Percentiles rank a stretch among this genome's conserved stretches.
phyloP scores from a whole-genome alignment of 2,888 invertebrate species.

The Tortricodes alternella region DNA sequence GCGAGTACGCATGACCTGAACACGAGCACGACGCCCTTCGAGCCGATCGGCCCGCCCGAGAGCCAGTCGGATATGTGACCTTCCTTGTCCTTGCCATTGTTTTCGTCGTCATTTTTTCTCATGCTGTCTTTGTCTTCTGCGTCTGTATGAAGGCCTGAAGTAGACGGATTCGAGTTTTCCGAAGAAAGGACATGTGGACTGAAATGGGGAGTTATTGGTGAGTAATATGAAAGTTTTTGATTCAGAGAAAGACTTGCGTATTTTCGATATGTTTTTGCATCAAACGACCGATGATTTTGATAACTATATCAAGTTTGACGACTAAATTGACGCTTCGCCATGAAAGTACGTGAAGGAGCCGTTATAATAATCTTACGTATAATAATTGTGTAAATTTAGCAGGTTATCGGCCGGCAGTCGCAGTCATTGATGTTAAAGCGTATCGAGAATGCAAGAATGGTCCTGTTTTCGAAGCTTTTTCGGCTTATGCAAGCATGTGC shows the following conservation, averaged over 20 bases:
- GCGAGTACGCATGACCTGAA: conserved; percentile 86
- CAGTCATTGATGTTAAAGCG: too few relatives aligned
- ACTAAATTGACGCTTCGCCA: too few relatives aligned
- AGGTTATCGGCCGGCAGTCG: too few relatives aligned
- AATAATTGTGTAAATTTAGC: too few relatives aligned
- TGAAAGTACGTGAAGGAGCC: too few relatives aligned
- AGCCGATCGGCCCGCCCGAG: conserved; percentile 83
- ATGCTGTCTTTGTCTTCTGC: conserved; percentile 59
- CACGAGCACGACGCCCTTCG: conserved; percentile 85
- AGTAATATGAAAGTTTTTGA: background rate
- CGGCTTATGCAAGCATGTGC: too few relatives aligned
- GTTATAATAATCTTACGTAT: too few relatives aligned
- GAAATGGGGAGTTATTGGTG: conserved; percentile 37
- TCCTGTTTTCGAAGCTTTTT: background rate
- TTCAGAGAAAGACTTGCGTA: background rate
- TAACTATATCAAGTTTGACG: too few relatives aligned
- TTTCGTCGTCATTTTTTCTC: conserved; percentile 69
- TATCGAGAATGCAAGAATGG: too few relatives aligned
- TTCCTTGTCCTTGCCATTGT: conserved; percentile 57
- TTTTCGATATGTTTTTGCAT: background rate
- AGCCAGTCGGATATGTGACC: conserved; percentile 78
- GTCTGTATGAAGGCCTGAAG: conserved; percentile 65
- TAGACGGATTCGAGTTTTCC: conserved; percentile 73
- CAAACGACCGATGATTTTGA: background rate
- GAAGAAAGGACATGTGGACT: conserved; percentile 78